A percentile compares a stretch with the other conserved stretches of the same genome.
Evolutionary conservation across 92 coral and sea anemone genomes (phyloP).

Genomic region (Phymanthus crucifer): DNA sequence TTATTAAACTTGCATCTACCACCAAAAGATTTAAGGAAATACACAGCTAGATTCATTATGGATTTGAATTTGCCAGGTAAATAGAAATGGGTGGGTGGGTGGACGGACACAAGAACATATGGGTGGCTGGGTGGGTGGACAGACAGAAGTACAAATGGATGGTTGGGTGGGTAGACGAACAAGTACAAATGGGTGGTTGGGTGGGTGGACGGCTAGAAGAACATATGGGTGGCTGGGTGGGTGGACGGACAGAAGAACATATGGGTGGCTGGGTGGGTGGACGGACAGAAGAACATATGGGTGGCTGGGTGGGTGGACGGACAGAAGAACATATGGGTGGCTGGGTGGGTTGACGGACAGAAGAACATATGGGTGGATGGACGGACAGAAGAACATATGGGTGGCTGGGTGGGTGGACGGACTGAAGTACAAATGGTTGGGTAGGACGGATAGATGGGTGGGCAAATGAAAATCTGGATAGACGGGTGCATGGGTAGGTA

Average conservation of each 20-base stretch:
- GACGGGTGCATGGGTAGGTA: neutral
- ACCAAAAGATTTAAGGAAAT: slow-evolving; percentile 49
- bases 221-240: neutral
- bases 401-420: neutral
- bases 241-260: neutral
- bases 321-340: neutral
- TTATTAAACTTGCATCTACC: slow-evolving; percentile 56
- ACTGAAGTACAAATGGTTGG: neutral
- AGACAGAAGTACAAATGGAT: neutral
- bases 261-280: neutral
- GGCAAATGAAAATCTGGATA: neutral
- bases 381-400: neutral
- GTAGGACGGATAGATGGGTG: neutral
- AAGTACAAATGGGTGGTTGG: neutral
- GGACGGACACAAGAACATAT: neutral
- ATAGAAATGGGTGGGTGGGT: neutral
- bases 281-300: no score
- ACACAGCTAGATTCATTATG: slow-evolving; percentile 75
- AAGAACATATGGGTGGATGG: neutral
- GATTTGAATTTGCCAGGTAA: slow-evolving; percentile 94
- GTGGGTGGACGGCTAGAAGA: neutral
- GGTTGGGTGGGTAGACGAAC: no score
- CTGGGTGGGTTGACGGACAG: neutral
- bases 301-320: neutral
- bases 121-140: neutral